These are phyloP conservation scores for Oryzaephilus surinamensis DNA, from an alignment of 1,140 invertebrate genomes.

Conservation along the genomic window DNA sequence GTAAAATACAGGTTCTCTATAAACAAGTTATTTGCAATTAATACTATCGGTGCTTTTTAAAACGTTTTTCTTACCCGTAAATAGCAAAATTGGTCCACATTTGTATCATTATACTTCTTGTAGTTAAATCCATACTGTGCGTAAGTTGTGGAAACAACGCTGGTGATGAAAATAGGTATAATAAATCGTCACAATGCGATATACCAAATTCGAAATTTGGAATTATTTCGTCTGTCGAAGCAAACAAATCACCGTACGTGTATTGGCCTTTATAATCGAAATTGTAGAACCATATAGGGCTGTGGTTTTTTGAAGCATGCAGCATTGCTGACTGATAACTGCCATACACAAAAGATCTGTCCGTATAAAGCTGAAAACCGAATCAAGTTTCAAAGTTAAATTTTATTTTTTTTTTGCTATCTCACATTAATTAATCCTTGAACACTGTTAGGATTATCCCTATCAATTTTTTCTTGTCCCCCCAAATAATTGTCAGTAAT, in stretches of 20 bases:
- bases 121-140: constrained; percentile 11
- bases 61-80: constrained; percentile 17
- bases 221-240: constrained; percentile 9
- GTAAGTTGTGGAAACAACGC: constrained; percentile 14
- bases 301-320: constrained; percentile 14
- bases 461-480: constrained; percentile 4
- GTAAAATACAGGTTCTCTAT: no score
- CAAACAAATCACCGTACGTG: constrained; percentile 16
- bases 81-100: constrained; percentile 24
- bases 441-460: constrained; percentile 8
- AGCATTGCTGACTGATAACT: constrained; percentile 15
- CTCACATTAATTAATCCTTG: constrained; percentile 21
- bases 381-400: background rate
- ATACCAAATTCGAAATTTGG: constrained; percentile 11
- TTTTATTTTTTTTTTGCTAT: no score
- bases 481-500: constrained; percentile 13
- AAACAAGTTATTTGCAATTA: no score
- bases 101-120: constrained; percentile 19
- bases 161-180: constrained; percentile 21
- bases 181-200: constrained; percentile 25
- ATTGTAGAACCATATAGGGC: constrained; percentile 20
- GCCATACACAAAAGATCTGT: constrained; percentile 19
- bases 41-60: no score
- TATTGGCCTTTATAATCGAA: constrained; percentile 20
- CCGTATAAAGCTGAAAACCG: constrained; percentile 18